Evolutionary conservation across 2,113 vertebrate genomes (phyloP), one percentile per base, ranked within the genome.

Genomic region (Tonatia bakeri): DNA sequence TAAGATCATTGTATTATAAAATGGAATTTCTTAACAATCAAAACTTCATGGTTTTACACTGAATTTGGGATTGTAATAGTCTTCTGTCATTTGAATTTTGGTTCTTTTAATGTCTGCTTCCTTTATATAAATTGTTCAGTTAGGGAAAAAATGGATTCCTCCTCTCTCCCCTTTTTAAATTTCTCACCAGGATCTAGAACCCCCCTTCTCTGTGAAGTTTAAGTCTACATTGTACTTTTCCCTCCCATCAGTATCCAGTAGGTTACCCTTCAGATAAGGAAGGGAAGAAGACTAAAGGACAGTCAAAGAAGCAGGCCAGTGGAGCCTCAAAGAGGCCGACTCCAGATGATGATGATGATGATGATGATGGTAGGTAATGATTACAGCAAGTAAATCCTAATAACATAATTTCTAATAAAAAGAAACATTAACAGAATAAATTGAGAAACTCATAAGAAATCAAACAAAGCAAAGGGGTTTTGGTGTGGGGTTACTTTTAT

Each of bases 261-360:
- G 99, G 99, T 95, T 99, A 99, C 98, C 97, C 99, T 99, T 99
- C 99, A 75, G 99, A 99, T 98, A 99, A 99, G 96, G 99, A 99
- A 91, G 99, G 98, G 99, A 99, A 97, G 99, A 99, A 33, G 98
- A 99, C 85, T 99, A 99, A 98, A 99, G 99, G 96, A 98, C 99
- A 92, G 92, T 98, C 98, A 95, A 98, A 97, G 98, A 98, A 94
- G 75, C 99, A 99, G 97, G 98, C 98, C 97, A 99, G 99, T 0
- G 99, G 98, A 96, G 98, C 98, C 97, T 98, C 99, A 98, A 99
- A 99, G 97, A 98, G 98, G 69, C 97, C 98, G 36, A 96, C 97
- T 95, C 98, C 98, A 79, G 98, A 98, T 95, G 52, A 98, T 96
- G 99, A 47, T 47, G 50, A 98, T 96, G 99, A 47, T 47, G 50